These are phyloP conservation scores for Nasua narica DNA, from an alignment of 2,797 vertebrate genomes.

Conservation along the genomic window DNA sequence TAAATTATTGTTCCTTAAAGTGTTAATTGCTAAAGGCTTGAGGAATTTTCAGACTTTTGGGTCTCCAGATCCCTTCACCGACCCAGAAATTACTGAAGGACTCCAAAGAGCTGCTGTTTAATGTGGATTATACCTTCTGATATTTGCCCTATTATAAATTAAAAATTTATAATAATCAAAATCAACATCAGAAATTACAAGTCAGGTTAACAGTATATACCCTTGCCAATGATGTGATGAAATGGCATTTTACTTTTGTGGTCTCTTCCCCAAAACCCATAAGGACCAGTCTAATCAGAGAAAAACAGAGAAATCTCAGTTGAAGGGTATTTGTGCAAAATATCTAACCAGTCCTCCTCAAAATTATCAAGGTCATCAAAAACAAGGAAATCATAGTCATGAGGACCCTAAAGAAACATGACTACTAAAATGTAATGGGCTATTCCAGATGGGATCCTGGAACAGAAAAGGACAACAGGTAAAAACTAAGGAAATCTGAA, in stretches of 20 bases:
- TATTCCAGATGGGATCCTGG: neutral
- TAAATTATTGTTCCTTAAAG: neutral
- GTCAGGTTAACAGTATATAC: neutral
- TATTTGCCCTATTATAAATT: neutral
- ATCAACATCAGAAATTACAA: neutral
- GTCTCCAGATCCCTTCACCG: neutral
- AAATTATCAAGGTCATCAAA: neutral
- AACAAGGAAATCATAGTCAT: neutral
- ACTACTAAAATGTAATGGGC: neutral
- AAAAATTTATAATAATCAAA: neutral
- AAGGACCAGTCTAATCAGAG: neutral
- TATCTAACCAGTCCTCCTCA: neutral
- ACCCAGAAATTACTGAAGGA: neutral
- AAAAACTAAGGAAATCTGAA: constrained; percentile 7
- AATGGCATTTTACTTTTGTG: neutral
- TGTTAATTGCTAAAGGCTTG: neutral
- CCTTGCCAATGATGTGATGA: neutral
- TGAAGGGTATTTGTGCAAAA: neutral
- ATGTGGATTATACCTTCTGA: neutral
- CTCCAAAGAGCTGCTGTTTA: neutral
- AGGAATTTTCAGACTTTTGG: neutral
- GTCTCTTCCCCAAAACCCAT: neutral
- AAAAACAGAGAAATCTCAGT: neutral
- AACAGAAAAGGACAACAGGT: neutral
- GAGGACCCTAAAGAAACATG: neutral